Conservation (phyloP, 2,888 invertebrate species). For the Lepidocyrtinus sp. region DNA sequence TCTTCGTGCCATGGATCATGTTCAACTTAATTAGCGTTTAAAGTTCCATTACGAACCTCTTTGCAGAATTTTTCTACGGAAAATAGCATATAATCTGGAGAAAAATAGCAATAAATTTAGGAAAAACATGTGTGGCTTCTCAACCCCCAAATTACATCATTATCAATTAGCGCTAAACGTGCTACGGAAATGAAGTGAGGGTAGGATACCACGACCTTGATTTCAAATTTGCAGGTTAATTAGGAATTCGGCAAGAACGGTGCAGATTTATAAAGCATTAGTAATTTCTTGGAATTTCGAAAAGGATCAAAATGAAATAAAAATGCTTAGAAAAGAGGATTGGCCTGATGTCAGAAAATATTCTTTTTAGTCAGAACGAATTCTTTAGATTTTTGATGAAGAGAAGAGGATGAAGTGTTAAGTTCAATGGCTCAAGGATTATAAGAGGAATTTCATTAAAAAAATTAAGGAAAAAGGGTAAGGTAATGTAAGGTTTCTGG, state of each 20-base stretch:
- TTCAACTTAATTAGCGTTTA: not conserved
- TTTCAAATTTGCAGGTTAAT: not conserved
- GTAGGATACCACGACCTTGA: not conserved
- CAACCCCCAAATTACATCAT: not conserved
- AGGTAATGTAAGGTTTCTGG: not conserved
- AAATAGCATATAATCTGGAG: too few relatives aligned
- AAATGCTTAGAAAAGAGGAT: not conserved
- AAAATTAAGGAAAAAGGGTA: too few relatives aligned
- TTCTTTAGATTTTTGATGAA: not conserved
- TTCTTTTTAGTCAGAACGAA: not conserved
- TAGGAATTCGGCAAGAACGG: too few relatives aligned
- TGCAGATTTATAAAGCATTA: too few relatives aligned
- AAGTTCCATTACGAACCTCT: not conserved
- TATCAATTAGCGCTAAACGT: not conserved
- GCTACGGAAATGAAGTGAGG: not conserved
- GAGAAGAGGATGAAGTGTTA: not conserved
- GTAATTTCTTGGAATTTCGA: too few relatives aligned
- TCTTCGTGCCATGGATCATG: not conserved
- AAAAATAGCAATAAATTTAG: not conserved
- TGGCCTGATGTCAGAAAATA: not conserved
- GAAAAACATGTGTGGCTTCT: not conserved
- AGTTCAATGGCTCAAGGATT: not conserved
- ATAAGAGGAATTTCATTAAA: not conserved
- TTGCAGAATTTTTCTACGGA: too few relatives aligned
- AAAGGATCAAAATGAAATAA: not conserved